Evolutionary conservation across 2,888 invertebrate species (phyloP), one percentile per base, ranked within the genome.

Genomic region (Heliconius aoede): DNA sequence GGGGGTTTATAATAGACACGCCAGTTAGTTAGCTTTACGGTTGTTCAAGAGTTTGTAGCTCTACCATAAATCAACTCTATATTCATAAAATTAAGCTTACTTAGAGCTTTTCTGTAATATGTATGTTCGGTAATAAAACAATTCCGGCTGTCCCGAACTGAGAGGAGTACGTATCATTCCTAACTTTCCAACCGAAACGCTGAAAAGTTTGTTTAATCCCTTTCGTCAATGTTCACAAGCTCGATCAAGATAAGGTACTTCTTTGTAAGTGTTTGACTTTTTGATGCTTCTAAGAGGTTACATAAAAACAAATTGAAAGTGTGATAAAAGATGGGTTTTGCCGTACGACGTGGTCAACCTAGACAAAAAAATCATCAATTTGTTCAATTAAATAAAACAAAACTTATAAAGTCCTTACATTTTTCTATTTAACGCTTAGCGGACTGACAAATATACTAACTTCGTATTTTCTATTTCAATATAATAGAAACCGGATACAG

Each of bases 331-430:
- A 72, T 61, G 58, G n/a, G 68, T 72, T 55, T 8, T 15, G 24
- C 30, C 40, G 69, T n/a, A 15, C 21, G 40, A 67, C 67, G 15
- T 30, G 67, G 73, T 46, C 67, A 72, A 74, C 76, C 78, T 78
- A 76, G 78, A 76, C 72, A 78, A 78, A 74, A 78, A 76, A 78
- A 55, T 30, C 55, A 76, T 74, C 32, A 28, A 55, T 71, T 51
- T 58, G 28, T 58, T 64, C 62, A 64, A 58, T 74, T 74, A 58
- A 36, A 64, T 61, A n/a, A 76, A 40, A n/a, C n/a, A 4, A 46
- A 1, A 30, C 68, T 46, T 69, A 68, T 18, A 61, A 46, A 11
- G 30, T 28, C 9, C 21, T 28, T 18, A 28, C 46, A 21, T 30
- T 60, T 67, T 24, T 40, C 61, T 55, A 21, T 18, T 18, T 46